Evolutionary conservation across 1,140 invertebrate species (phyloP).

Genomic region (Pantala flavescens): DNA sequence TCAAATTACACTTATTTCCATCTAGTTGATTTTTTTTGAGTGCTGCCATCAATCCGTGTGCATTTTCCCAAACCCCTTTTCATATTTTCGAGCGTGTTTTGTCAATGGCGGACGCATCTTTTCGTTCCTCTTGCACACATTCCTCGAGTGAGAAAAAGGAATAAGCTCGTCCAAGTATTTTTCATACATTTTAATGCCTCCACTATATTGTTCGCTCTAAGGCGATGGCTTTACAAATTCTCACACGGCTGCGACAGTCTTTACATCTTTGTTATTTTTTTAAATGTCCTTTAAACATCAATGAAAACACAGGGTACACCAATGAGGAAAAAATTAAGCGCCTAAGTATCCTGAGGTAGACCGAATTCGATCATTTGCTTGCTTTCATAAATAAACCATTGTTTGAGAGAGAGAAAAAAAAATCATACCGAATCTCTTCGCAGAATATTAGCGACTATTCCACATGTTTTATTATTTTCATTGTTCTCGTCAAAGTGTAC

Average conservation of each 20-base stretch:
- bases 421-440: background rate
- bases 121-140: background rate
- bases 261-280: background rate
- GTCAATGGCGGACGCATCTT: too few species aligned
- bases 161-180: background rate
- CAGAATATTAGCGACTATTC: background rate
- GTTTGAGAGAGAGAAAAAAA: background rate
- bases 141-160: background rate
- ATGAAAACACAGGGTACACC: constrained; percentile 5
- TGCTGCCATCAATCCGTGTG: too few species aligned
- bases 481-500: background rate
- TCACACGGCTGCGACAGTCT: background rate
- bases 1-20: too few species aligned
- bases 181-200: constrained; percentile 7
- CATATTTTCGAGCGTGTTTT: too few species aligned
- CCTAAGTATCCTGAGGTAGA: background rate
- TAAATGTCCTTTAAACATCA: background rate
- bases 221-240: constrained; percentile 8
- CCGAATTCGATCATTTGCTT: background rate
- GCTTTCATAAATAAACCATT: background rate
- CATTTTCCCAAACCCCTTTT: too few species aligned
- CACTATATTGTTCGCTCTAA: background rate
- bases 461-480: background rate
- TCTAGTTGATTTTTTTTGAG: too few species aligned
- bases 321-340: background rate